Evolutionary conservation across 2,888 invertebrate genomes (phyloP).

Genomic region (Phengaris arion): DNA sequence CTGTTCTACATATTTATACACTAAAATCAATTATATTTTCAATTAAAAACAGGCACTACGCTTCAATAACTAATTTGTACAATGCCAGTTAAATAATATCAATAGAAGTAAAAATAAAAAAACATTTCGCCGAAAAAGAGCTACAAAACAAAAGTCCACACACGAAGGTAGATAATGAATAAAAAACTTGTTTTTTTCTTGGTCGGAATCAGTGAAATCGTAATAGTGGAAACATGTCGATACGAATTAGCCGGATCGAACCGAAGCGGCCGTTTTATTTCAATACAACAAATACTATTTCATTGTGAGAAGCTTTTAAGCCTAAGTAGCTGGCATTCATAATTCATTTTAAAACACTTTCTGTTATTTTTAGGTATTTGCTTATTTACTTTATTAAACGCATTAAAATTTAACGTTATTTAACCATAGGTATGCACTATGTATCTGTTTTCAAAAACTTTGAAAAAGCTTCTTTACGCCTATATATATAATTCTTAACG

Average conservation of each 20-base stretch:
- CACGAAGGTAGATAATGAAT: constrained; percentile 44
- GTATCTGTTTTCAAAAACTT: no score
- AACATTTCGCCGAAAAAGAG: constrained; percentile 37
- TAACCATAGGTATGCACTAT: no score
- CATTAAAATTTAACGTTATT: neutral
- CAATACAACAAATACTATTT: constrained; percentile 31
- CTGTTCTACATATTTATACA: neutral
- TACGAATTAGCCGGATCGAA: constrained; percentile 63
- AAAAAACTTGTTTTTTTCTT: constrained; percentile 58
- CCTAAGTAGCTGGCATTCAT: neutral
- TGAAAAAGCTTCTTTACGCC: no score
- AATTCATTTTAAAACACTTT: neutral
- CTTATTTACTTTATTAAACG: neutral
- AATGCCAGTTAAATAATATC: constrained; percentile 12
- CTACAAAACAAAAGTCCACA: constrained; percentile 38
- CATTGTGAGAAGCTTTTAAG: constrained; percentile 5
- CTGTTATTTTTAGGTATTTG: neutral
- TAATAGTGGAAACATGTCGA: constrained; percentile 76
- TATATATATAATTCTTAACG: no score
- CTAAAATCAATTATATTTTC: neutral
- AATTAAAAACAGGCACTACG: neutral
- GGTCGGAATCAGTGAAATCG: constrained; percentile 66
- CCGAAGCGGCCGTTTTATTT: constrained; percentile 38
- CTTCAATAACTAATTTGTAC: neutral
- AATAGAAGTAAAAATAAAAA: constrained; percentile 33